Conservation (phyloP, 2,113 vertebrate species). For the Isichthys henryi region DNA sequence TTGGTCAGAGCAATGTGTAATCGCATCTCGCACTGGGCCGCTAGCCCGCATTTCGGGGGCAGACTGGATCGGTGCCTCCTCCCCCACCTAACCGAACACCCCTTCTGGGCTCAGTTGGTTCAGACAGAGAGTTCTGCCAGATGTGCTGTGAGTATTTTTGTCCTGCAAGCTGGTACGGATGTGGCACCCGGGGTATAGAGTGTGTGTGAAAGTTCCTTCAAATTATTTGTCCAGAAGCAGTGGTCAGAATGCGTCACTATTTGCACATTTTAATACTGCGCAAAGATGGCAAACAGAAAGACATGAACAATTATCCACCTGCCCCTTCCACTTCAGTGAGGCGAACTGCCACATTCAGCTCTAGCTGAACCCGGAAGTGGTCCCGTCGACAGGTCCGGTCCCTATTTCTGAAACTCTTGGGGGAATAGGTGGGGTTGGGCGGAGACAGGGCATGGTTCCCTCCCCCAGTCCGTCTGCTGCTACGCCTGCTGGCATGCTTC, state of each 20-base stretch:
- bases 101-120: background rate
- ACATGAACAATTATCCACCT: background rate
- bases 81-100: background rate
- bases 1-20: background rate
- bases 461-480: background rate
- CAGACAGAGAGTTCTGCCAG: background rate
- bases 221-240: background rate
- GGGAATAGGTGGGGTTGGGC: background rate
- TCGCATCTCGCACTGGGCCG: background rate
- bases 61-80: background rate
- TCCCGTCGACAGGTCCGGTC: background rate
- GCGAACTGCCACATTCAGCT: background rate
- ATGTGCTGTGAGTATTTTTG: slow-evolving; percentile 10
- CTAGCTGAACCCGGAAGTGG: background rate
- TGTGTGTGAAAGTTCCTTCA: background rate
- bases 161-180: background rate
- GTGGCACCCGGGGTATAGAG: background rate
- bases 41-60: background rate
- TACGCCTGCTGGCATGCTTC: background rate
- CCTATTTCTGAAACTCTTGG: background rate
- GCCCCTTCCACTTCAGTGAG: background rate
- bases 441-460: background rate
- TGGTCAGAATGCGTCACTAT: background rate
- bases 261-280: background rate
- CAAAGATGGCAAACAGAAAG: background rate